Percentiles rank a stretch among this genome's conserved stretches.
Conservation (phyloP, 2,797 vertebrate genomes). For the Mycteria americana region DNA sequence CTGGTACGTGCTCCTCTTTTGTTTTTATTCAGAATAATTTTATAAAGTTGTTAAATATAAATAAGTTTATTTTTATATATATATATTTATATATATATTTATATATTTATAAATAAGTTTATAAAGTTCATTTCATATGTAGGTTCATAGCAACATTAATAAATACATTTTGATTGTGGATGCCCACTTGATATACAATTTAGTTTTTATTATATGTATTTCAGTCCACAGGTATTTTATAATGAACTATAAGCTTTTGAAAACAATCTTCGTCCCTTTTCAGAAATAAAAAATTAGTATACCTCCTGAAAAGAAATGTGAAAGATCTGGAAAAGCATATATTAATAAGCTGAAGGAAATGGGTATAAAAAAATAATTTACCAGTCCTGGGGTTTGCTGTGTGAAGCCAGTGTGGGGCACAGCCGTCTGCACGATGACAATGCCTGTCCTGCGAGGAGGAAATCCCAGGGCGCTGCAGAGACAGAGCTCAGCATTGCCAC, state of each 20-base stretch:
- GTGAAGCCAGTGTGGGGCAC: neutral
- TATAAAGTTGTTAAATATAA: too few relatives aligned
- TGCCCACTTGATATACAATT: neutral
- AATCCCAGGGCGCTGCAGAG: neutral
- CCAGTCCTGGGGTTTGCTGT: neutral
- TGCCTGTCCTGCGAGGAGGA: neutral
- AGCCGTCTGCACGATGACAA: fast-evolving
- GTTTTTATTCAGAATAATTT: neutral
- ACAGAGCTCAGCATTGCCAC: neutral
- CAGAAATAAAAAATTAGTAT: neutral
- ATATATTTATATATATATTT: too few relatives aligned
- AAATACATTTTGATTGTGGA: neutral
- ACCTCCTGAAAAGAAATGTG: neutral
- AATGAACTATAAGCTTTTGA: neutral
- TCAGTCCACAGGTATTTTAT: neutral
- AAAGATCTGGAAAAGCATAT: neutral
- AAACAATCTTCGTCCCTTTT: neutral
- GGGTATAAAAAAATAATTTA: neutral
- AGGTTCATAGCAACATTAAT: neutral
- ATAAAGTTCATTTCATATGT: neutral
- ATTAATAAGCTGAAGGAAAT: neutral
- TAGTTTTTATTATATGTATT: neutral
- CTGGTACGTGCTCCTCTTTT: neutral
- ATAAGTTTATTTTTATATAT: too few relatives aligned
- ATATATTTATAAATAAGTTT: too few relatives aligned